Conservation (phyloP, 2,113 vertebrate genomes). For the Spheniscus mendiculus region DNA sequence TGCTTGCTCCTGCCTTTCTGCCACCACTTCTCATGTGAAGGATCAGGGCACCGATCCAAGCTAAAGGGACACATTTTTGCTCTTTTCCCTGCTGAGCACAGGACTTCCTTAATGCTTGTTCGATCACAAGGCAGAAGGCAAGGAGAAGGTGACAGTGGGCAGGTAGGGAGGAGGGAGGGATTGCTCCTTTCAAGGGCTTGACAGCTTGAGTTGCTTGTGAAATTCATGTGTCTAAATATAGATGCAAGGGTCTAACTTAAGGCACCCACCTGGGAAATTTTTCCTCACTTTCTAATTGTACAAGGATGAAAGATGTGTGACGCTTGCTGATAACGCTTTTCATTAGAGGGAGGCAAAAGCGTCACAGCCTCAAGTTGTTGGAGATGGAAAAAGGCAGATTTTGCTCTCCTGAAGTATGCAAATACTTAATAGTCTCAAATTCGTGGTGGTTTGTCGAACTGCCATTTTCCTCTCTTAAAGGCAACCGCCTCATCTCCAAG, state of each 20-base stretch:
- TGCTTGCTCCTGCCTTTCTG: not conserved
- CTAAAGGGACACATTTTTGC: not conserved
- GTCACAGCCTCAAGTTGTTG: not conserved
- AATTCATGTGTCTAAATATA: not conserved
- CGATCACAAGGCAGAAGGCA: not conserved
- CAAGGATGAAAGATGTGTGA: not conserved
- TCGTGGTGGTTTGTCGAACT: rapidly evolving
- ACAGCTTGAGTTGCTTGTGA: not conserved
- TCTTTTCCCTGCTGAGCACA: not conserved
- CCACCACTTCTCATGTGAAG: not conserved
- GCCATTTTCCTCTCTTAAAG: not conserved
- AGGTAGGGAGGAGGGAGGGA: not conserved
- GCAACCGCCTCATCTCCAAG: not conserved
- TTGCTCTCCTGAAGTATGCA: not conserved
- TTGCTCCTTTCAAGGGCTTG: not conserved
- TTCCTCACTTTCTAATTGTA: not conserved
- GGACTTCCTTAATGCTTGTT: not conserved
- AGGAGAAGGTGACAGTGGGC: not conserved
- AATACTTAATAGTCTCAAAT: not conserved
- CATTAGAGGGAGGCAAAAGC: not conserved
- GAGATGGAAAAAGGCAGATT: not conserved
- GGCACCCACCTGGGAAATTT: not conserved
- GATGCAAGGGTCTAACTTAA: not conserved
- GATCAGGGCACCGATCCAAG: not conserved
- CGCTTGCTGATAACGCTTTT: not conserved